Evolutionary conservation across 2,888 invertebrate genomes (phyloP), one percentile per base, ranked within the genome.

Genomic region (Mythimna lalbum): DNA sequence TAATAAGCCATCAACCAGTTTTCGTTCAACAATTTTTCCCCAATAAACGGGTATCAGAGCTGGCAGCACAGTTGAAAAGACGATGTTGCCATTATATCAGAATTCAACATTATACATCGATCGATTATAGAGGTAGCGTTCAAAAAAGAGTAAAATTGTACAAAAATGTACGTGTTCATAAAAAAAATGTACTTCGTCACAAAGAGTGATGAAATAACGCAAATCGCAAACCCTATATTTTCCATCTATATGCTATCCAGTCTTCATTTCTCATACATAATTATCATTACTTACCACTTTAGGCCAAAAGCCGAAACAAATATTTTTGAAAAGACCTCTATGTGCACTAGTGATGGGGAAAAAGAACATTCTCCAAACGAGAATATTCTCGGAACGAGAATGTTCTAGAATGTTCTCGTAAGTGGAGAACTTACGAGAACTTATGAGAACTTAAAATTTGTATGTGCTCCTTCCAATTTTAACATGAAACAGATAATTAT

Each of bases 61-160:
- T 81, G 61, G 70, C 56, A 73, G 62, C 70, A 77, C 68, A 50
- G 10, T 1, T 6, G 4, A 21, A 9, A 23, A 70, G 3, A 0
- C 17, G 23, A 60, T 60, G 73, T 81, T 81, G 77, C 81, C 69
- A 77, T 50, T 31, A 43, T 7, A 1, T 27, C 10, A 23, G 12
- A 60, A 31, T 23, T 39, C 10, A 6, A 47, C 31, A 17, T n/a
- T 9, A n/a, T 36, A 1, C 7, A 23, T 52, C 61, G 31, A 78
- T 80, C 65, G 69, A 63, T 55, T 19, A 12, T 9, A 21, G 9
- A 55, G 7, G 52, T 55, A 23, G 63, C 63, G 65, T 80, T 76
- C 55, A 4, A 47, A 62, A 56, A 52, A 69, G 0, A 27, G 21
- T 21, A 0, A 57, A 23, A 12, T 53, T 12, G 31, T 4, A 31